phyloP scores from a whole-genome alignment of 2,113 vertebrate genomes.

The Microcebus jonahi region DNA sequence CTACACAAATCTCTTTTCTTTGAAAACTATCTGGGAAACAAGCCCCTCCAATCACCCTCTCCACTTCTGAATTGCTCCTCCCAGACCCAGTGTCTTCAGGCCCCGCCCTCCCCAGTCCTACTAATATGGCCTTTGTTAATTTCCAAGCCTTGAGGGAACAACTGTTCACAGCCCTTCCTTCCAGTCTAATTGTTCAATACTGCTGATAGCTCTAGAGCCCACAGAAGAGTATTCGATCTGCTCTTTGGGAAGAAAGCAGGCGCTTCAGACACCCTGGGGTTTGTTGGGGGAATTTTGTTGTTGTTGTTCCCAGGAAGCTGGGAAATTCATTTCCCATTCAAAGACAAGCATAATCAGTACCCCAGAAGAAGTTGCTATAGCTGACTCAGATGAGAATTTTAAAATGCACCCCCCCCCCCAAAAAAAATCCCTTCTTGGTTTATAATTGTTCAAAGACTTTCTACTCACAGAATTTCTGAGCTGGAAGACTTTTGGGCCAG shows the following conservation, averaged over 20 bases:
- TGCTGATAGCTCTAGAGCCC: constrained; percentile 71
- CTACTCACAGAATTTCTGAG: not conserved
- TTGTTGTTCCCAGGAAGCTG: not conserved
- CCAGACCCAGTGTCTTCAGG: constrained; percentile 28
- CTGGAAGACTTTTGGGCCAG: not conserved
- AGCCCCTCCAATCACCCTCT: not conserved
- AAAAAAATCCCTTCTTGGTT: not conserved
- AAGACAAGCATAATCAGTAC: not conserved
- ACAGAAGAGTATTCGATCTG: constrained; percentile 71
- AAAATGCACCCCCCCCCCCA: not conserved
- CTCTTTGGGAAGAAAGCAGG: constrained; percentile 71
- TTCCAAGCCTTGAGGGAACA: constrained; percentile 39
- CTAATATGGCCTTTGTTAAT: constrained; percentile 74
- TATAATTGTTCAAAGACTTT: constrained; percentile 15
- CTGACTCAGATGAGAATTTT: constrained; percentile 23
- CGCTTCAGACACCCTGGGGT: constrained; percentile 64
- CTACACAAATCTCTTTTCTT: constrained; percentile 26
- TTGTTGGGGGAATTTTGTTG: not conserved
- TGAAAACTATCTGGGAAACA: constrained; percentile 61
- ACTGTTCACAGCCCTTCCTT: constrained; percentile 47
- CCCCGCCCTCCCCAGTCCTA: not conserved
- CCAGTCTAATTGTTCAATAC: constrained; percentile 80
- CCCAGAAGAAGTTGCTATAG: not conserved
- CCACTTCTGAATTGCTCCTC: not conserved
- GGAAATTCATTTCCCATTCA: constrained; percentile 21